These are phyloP conservation scores for Lasioglossum lativentre DNA, from an alignment of 2,888 invertebrate genomes.

Conservation along the genomic window DNA sequence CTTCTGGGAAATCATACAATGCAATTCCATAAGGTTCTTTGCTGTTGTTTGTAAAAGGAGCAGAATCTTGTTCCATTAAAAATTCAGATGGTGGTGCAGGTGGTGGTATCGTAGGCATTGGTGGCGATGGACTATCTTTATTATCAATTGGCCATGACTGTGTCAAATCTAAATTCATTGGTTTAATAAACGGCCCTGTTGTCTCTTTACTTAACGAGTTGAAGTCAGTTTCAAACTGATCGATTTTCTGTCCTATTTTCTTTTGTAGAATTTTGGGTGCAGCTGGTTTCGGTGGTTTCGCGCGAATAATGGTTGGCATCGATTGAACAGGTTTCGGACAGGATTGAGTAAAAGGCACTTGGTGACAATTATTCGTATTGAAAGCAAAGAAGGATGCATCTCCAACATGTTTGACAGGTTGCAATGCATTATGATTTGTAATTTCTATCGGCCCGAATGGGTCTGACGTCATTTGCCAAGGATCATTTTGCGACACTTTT, in stretches of 20 bases:
- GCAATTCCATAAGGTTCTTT: conserved; percentile 90
- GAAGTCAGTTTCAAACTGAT: conserved; percentile 26
- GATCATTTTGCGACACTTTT: conserved; percentile 85
- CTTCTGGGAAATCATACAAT: conserved; percentile 91
- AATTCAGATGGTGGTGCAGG: conserved; percentile 89
- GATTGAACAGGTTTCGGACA: conserved; percentile 68
- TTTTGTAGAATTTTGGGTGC: conserved; percentile 85
- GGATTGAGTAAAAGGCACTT: conserved; percentile 57
- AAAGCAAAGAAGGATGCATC: conserved; percentile 78
- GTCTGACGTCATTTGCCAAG: conserved; percentile 85
- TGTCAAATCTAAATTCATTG: conserved; percentile 57
- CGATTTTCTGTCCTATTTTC: conserved; percentile 63
- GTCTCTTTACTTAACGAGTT: conserved; percentile 26
- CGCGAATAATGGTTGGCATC: conserved; percentile 92
- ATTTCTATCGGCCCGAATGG: conserved; percentile 86
- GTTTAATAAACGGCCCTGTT: conserved; percentile 43
- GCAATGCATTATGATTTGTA: conserved; percentile 54
- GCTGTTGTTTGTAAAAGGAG: conserved; percentile 69
- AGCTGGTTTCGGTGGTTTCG: conserved; percentile 87
- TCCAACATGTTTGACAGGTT: conserved; percentile 72
- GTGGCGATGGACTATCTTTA: conserved; percentile 87
- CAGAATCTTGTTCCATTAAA: conserved; percentile 75
- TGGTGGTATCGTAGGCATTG: conserved; percentile 92
- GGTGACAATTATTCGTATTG: conserved; percentile 66
- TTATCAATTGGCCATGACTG: conserved; percentile 65